These are phyloP conservation scores for Drusus annulatus DNA, from an alignment of 1,140 invertebrate species.

Conservation along the genomic window DNA sequence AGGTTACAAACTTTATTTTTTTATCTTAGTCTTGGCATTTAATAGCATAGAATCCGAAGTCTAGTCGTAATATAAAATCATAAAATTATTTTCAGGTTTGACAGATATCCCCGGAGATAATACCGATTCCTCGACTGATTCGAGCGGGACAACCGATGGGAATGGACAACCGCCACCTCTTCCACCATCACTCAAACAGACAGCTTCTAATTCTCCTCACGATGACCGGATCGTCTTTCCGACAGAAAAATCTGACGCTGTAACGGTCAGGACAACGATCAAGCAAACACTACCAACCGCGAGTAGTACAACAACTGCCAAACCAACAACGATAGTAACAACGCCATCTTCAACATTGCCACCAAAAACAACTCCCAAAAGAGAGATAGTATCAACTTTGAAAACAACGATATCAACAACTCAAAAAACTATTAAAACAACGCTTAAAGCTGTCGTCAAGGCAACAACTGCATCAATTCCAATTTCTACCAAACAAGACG, in stretches of 20 bases:
- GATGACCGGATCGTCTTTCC: not conserved
- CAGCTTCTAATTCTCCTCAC: not conserved
- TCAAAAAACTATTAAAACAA: too few species aligned
- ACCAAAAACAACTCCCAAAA: not conserved
- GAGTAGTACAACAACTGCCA: not conserved
- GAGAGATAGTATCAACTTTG: not conserved
- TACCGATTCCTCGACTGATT: not conserved
- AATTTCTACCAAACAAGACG: not conserved
- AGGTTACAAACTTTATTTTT: too few species aligned
- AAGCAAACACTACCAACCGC: slow-evolving; percentile 2
- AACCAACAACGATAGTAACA: slow-evolving; percentile 4
- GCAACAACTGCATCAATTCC: not conserved
- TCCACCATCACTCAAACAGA: slow-evolving; percentile 29
- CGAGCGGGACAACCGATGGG: not conserved
- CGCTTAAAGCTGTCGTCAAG: too few species aligned
- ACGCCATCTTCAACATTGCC: not conserved
- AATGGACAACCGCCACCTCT: slow-evolving; percentile 1
- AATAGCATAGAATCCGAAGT: too few species aligned
- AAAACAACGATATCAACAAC: too few species aligned
- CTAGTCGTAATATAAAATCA: too few species aligned
- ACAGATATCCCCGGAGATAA: not conserved
- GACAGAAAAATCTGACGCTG: not conserved
- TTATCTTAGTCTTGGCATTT: too few species aligned
- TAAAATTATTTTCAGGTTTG: not conserved
- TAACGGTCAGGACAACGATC: slow-evolving; percentile 14